Conservation (phyloP, 1,140 invertebrate species). For the Anoplophora glabripennis region DNA sequence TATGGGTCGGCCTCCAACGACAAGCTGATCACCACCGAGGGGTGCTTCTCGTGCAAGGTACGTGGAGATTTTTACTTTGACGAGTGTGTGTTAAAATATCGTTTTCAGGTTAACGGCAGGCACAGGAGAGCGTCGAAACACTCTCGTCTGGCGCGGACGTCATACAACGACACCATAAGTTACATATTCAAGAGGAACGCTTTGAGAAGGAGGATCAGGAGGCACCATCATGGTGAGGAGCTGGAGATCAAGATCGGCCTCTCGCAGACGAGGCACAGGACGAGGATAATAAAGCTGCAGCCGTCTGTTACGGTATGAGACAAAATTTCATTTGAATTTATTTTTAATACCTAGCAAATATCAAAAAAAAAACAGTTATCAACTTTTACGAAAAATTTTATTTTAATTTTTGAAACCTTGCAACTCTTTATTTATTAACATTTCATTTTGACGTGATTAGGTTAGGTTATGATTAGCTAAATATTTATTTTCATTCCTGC, state of each 20-base stretch:
- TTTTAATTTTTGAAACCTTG: too few species aligned
- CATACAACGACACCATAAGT: constrained; percentile 29
- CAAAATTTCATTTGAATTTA: too few species aligned
- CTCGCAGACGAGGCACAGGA: constrained; percentile 61
- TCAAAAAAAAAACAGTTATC: too few species aligned
- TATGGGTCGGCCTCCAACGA: constrained; percentile 52
- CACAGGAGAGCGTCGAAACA: constrained; percentile 47
- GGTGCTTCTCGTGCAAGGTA: constrained; percentile 88
- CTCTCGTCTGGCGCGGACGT: constrained; percentile 19
- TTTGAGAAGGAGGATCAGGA: constrained; percentile 29
- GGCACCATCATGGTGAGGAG: constrained; percentile 52
- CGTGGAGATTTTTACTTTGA: constrained; percentile 1
- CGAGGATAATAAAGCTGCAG: constrained; percentile 62
- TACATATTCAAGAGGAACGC: constrained; percentile 32
- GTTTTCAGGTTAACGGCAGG: constrained; percentile 48
- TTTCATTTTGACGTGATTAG: too few species aligned
- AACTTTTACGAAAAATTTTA: too few species aligned
- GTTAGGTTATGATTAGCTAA: too few species aligned
- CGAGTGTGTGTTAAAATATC: constrained; percentile 1
- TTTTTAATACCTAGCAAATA: too few species aligned
- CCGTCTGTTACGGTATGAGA: constrained; percentile 59
- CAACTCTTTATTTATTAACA: too few species aligned
- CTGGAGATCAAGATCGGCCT: constrained; percentile 57
- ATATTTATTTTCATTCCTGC: too few species aligned
- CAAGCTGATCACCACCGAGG: constrained; percentile 81